phyloP scores from a whole-genome alignment of 1,140 invertebrate genomes.

The Drosophila kepulauana region DNA sequence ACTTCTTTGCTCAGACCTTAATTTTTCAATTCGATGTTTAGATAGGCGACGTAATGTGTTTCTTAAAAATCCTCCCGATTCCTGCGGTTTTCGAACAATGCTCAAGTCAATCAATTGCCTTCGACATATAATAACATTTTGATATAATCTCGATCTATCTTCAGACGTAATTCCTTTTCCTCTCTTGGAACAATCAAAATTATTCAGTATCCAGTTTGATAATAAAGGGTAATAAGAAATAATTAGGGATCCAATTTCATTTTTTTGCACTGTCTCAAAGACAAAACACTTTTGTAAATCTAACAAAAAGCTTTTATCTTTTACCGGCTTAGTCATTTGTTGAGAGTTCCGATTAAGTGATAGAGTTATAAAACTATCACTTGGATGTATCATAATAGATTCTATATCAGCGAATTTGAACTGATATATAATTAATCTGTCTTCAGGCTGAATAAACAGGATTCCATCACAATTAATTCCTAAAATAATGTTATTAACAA shows the following conservation, averaged over 20 bases:
- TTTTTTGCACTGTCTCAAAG: conserved; percentile 95
- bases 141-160: conserved; percentile 92
- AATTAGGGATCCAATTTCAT: conserved; percentile 96
- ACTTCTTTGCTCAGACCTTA: conserved; percentile 91
- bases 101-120: conserved; percentile 93
- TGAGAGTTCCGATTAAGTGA: conserved; percentile 86
- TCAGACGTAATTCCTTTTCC: conserved; percentile 91
- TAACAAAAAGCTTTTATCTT: conserved; percentile 36
- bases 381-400: conserved; percentile 95
- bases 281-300: conserved; percentile 95
- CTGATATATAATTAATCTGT: conserved; percentile 95
- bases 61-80: conserved; percentile 92
- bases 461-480: conserved; percentile 97
- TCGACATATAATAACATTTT: conserved; percentile 92
- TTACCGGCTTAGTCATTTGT: conserved; percentile 85
- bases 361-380: conserved; percentile 96
- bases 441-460: conserved; percentile 94
- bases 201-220: conserved; percentile 94
- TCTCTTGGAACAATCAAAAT: conserved; percentile 87
- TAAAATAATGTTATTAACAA: conserved; percentile 88
- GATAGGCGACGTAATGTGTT: conserved; percentile 95
- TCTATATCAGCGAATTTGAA: conserved; percentile 95
- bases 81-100: conserved; percentile 92
- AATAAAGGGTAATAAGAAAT: conserved; percentile 95
- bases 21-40: conserved; percentile 94